Base-by-base conservation (phyloP, 2,888 invertebrate species). In the Scotopteryx bipunctaria region DNA sequence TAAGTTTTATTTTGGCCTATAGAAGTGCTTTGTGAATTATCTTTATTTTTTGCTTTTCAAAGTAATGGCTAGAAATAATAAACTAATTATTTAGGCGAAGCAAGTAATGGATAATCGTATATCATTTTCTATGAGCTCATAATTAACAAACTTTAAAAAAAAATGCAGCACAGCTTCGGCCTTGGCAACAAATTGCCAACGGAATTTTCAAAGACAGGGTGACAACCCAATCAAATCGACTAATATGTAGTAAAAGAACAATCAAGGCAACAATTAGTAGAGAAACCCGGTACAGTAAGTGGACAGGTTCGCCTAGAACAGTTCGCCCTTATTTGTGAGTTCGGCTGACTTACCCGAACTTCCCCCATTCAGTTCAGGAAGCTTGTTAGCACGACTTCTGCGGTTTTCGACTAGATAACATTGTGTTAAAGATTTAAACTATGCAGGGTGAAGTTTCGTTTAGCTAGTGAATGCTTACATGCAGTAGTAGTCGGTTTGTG, bases 301-400 rank as follows among this genome's bases (percentile, higher is more conserved):
- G 47, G 47, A 47, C 53, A 53, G 53, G 42, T 53, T 38, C 32
- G 15, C 13, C 13, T 48, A 13, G 21, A 36, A 37, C 44, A 48
- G 67, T 72, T 71, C 62, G 57, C 64, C 71, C 66, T 67, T 71
- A 76, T 76, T 79, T 76, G 73, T 69, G 67, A 78, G 74, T 76
- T 79, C 57, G 65, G 63, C 74, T 70, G 76, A 80, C 77, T 83
- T 69, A 74, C 63, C 61, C 63, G 60, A 82, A 83, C 76, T 84
- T 79, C 66, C 64, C 59, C 76, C 65, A 68, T 71, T 72, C 71
- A 61, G 64, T 66, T 57, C 67, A 69, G 76, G 73, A 70, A 78
- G 80, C 86, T 86, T 83, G 86, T 86, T 86, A 85, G 81, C 69
- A 69, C 66, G 78, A 83, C 80, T 85, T 82, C 75, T 78, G 81